A percentile compares a stretch with the other conserved stretches of the same genome.
phyloP scores from a whole-genome alignment of 2,113 vertebrate genomes.

The Pongo abelii region DNA sequence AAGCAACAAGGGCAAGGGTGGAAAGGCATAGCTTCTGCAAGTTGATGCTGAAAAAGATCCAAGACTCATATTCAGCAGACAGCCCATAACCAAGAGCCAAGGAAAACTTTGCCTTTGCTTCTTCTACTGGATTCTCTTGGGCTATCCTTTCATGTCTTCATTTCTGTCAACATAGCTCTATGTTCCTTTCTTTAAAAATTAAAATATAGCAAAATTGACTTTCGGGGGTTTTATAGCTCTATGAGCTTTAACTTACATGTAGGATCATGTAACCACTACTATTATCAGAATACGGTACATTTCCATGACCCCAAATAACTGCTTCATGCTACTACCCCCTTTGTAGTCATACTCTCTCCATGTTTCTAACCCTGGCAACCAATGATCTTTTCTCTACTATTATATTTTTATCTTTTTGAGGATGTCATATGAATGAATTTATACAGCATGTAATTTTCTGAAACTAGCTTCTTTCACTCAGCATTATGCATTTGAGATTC shows the following conservation, averaged over 20 bases:
- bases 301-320: background rate
- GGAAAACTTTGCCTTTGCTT: background rate
- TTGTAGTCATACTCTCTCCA: background rate
- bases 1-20: background rate
- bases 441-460: background rate
- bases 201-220: background rate
- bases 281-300: background rate
- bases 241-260: background rate
- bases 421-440: background rate
- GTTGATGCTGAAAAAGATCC: background rate
- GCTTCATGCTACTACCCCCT: background rate
- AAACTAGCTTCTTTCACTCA: background rate
- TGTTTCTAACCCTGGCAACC: background rate
- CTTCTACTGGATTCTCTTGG: background rate
- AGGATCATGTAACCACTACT: background rate
- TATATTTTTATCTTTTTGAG: background rate
- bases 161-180: background rate
- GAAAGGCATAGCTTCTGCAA: background rate
- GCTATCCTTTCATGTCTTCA: background rate
- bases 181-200: background rate
- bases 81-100: background rate
- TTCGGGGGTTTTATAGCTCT: background rate
- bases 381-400: background rate
- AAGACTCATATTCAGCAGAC: background rate
- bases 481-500: background rate